Evolutionary conservation across 2,888 invertebrate genomes (phyloP).

Genomic region (Nemurella pictetii): DNA sequence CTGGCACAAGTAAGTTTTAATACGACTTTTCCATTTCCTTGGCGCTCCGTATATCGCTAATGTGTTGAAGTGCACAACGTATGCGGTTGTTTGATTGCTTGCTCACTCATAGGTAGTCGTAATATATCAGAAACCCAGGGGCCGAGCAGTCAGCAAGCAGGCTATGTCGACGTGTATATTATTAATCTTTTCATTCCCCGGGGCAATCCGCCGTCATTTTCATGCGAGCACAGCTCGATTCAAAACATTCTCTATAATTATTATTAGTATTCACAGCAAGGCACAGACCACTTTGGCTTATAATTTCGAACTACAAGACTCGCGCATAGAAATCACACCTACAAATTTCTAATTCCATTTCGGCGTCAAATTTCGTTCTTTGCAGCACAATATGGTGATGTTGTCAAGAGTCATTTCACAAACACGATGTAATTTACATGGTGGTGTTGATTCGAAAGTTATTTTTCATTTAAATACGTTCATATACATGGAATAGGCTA

Average conservation of each 20-base stretch:
- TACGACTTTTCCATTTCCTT: slow-evolving; percentile 5
- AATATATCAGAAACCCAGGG: background rate
- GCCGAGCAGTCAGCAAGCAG: background rate
- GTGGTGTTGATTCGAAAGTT: background rate
- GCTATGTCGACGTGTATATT: background rate
- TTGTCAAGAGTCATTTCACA: background rate
- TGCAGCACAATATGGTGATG: background rate
- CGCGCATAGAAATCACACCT: background rate
- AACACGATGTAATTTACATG: no score
- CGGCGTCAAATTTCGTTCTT: background rate
- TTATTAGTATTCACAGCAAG: background rate
- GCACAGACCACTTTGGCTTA: background rate
- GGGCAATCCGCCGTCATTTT: background rate
- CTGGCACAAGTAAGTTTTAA: background rate
- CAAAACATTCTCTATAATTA: background rate
- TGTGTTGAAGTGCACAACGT: background rate
- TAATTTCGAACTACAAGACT: background rate
- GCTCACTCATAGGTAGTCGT: background rate
- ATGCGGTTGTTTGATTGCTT: background rate
- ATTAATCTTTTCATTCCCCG: slow-evolving; percentile 10
- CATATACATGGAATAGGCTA: background rate
- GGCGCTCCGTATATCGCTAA: background rate
- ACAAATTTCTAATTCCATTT: background rate
- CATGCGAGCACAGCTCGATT: slow-evolving; percentile 4
- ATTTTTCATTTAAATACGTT: background rate